A percentile compares a stretch with the other conserved stretches of the same genome.
phyloP scores from a whole-genome alignment of 2,888 invertebrate genomes.

The Polydrusus pterygomalis region DNA sequence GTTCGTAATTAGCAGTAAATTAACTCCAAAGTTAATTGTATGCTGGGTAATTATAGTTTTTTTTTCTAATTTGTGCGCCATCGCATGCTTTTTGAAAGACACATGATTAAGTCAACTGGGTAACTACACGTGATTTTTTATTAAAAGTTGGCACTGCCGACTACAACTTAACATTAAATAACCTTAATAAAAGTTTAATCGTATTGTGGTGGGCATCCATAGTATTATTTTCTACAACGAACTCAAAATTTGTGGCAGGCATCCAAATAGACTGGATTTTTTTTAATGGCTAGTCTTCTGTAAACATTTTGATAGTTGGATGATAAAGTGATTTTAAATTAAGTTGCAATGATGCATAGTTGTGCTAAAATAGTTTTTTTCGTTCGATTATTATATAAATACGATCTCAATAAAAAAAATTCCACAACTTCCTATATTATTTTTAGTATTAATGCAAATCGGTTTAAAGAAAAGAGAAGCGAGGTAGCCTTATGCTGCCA shows the following conservation, averaged over 20 bases:
- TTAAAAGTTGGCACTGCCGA: neutral
- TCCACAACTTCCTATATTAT: too few species aligned
- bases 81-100: neutral
- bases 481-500: too few species aligned
- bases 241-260: neutral
- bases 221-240: neutral
- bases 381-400: too few species aligned
- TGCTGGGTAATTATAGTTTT: neutral
- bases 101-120: neutral
- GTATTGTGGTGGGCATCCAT: neutral
- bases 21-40: neutral
- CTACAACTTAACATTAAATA: neutral
- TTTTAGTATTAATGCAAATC: too few species aligned
- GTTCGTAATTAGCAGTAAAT: neutral
- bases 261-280: neutral
- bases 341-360: too few species aligned
- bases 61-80: neutral
- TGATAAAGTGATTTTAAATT: too few species aligned
- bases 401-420: too few species aligned
- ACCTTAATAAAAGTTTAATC: neutral
- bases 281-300: neutral
- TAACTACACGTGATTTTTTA: neutral
- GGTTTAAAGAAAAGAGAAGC: too few species aligned
- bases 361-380: too few species aligned
- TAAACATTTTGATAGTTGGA: slow-evolving; percentile 2